Base-by-base conservation (phyloP, 2,797 vertebrate genomes). In the Microctenopoma steveboyesi region DNA sequence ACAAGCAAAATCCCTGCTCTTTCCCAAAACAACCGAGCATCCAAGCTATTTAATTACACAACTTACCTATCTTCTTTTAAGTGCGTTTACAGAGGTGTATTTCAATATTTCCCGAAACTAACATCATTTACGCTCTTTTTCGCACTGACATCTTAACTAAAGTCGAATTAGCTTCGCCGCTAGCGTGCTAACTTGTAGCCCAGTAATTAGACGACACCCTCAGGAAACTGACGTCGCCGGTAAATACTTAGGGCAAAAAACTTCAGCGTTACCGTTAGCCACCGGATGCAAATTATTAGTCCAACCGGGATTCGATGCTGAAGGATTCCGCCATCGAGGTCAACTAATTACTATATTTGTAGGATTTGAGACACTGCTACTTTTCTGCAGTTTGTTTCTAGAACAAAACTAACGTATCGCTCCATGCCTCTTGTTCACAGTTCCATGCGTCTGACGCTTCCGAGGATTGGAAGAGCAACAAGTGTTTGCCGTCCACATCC, bases 391-490 rank as follows among this genome's bases (percentile, higher is more conserved):
- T 76, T 81, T 76, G 75, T 81, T 62, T 76, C 60, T 57, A 56
- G 74, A 69, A 70, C 78, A 18, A 46, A 47, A 64, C 62, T 74
- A 72, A n/a, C n/a, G 53, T 45, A 25, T 48, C 54, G 11, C 54
- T 25, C 81, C 90, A 90, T 85, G 88, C 76, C 85, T 86, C 75
- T 64, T 15, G 30, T 43, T 80, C 72, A 78, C 51, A 85, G 74
- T 87, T 84, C 86, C 86, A 46, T 87, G 91, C 94, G 86, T 87
- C 91, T 94, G 94, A 92, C 94, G 94, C 95, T 96, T 95, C 96
- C 95, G 95, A 93, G 88, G 89, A 85, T 89, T 89, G 83, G 85
- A 86, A 86, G 84, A 68, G 85, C 90, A 90, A 88, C 88, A 88
- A 84, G 88, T 83, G 74, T 67, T 59, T 72, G n/a, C 16, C 15